Evolutionary conservation across 1,140 invertebrate genomes (phyloP).

Genomic region (Mesaphorura yosii): DNA sequence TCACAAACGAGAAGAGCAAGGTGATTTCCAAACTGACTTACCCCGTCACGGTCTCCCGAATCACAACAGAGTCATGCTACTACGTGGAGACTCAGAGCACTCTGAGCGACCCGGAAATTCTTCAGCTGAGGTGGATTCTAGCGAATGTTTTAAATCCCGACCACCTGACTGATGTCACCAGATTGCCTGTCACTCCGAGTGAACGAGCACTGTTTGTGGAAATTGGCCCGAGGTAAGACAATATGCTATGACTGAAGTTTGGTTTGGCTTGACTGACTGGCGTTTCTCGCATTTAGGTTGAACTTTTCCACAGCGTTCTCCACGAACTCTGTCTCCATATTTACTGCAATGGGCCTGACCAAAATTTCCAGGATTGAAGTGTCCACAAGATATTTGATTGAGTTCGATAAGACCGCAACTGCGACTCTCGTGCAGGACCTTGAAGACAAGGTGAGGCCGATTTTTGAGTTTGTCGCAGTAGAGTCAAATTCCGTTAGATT

Average conservation of each 20-base stretch:
- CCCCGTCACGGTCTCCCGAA: slow-evolving; percentile 33
- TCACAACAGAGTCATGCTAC: slow-evolving; percentile 65
- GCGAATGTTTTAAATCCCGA: slow-evolving; percentile 49
- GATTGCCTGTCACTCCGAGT: slow-evolving; percentile 35
- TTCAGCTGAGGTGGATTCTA: slow-evolving; percentile 57
- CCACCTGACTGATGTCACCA: slow-evolving; percentile 37
- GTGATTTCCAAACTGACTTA: slow-evolving; percentile 24
- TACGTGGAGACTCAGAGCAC: slow-evolving; percentile 53
- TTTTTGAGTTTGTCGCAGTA: background rate
- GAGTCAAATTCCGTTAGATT: too few relatives aligned
- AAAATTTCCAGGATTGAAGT: slow-evolving; percentile 66
- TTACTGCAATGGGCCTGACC: slow-evolving; percentile 61
- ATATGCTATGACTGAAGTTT: too few relatives aligned
- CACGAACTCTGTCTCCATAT: slow-evolving; percentile 89
- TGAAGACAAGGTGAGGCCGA: slow-evolving; percentile 39
- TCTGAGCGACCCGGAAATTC: slow-evolving; percentile 43
- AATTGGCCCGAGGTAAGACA: slow-evolving; percentile 59
- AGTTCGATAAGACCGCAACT: slow-evolving; percentile 32
- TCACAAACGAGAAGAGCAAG: slow-evolving; percentile 29
- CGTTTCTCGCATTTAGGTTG: too few relatives aligned
- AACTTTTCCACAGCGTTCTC: slow-evolving; percentile 91
- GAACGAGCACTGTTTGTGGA: slow-evolving; percentile 49
- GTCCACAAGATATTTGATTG: slow-evolving; percentile 64
- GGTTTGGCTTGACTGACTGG: too few relatives aligned
- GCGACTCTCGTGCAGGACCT: slow-evolving; percentile 32